Base-by-base conservation (phyloP, 2,888 invertebrate species). In the Scaptomyza cyrtandrae region DNA sequence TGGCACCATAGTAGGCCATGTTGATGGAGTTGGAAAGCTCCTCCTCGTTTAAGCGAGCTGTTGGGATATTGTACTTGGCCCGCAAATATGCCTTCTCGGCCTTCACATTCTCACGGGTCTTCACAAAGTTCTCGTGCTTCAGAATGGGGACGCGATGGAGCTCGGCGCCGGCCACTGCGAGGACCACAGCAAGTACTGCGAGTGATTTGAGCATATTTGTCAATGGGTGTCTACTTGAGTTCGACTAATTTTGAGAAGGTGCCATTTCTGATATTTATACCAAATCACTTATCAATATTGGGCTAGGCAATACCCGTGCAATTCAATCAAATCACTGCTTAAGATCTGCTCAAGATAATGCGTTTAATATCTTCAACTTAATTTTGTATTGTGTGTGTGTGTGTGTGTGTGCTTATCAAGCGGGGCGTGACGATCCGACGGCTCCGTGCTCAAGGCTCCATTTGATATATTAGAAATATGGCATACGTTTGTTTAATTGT, bases 1-100 rank as follows among this genome's bases (percentile, higher is more conserved):
- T 98, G 9, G 95, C 95, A n/a, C 98, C 99, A 93, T 96, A 98
- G 93, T 99, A 99, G 91, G 98, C 98, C 69, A 98, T 96, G 93
- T 98, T 98, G 72, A 98, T 93, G 90, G 98, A 98, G 92, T 98
- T 98, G 43, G 96, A 96, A 48, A 98, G 93, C 60, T 78, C 62
- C 65, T 87, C 86, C 62, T 84, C 84, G 41, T 69, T 63, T 13
- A 27, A 39, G 52, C 80, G 77, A 6, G 65, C 19, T 3, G n/a
- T 3, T 41, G 84, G 78, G 29, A 84, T 35, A 14, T 72, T 57
- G 45, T 86, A 86, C 41, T 86, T 86, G 72, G 61, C 70, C 24
- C 85, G 83, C 43, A 79, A 59, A 41, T 70, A 65, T 24, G 50
- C 33, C 52, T 63, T 55, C 63, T 77, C 79, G 0, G 77, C 79